Percentiles rank a stretch among this genome's conserved stretches.
phyloP scores from a whole-genome alignment of 53 echinoderm and acorn worm genomes.

The Echinometra lucunter region DNA sequence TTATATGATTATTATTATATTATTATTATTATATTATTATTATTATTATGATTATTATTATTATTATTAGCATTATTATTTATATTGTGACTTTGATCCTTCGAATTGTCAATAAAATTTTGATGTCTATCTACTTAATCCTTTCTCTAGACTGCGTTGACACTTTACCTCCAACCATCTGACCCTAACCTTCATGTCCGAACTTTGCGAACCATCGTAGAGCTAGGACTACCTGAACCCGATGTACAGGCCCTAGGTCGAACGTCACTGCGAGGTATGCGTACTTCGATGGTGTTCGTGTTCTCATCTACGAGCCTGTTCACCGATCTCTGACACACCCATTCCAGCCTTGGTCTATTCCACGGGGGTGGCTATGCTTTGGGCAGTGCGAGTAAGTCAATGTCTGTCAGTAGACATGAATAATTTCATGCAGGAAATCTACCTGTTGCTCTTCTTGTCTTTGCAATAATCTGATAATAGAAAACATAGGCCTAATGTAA shows the following conservation, averaged over 20 bases:
- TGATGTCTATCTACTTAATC: neutral
- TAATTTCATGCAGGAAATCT: too few relatives aligned
- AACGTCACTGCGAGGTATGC: constrained; percentile 70
- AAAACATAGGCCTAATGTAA: too few relatives aligned
- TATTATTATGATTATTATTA: too few relatives aligned
- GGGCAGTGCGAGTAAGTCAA: constrained; percentile 75
- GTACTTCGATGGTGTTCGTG: constrained; percentile 72
- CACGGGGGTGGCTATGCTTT: constrained; percentile 83
- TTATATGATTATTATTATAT: too few relatives aligned
- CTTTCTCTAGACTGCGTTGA: constrained; percentile 8
- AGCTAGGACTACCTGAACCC: constrained; percentile 5
- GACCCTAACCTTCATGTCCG: constrained; percentile 25
- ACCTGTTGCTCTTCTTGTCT: neutral
- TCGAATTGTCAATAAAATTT: too few relatives aligned
- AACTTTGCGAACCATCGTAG: constrained; percentile 5
- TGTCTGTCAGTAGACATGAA: neutral
- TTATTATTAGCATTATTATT: too few relatives aligned
- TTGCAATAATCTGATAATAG: too few relatives aligned
- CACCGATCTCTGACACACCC: neutral
- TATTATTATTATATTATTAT: too few relatives aligned
- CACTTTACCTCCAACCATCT: neutral
- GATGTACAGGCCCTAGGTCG: constrained; percentile 59
- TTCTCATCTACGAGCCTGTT: constrained; percentile 80
- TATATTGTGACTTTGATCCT: too few relatives aligned
- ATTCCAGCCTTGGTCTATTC: constrained; percentile 72